A percentile compares a stretch with the other conserved stretches of the same genome.
Conservation (phyloP, 1,140 invertebrate species). For the Drosophila biarmipes region DNA sequence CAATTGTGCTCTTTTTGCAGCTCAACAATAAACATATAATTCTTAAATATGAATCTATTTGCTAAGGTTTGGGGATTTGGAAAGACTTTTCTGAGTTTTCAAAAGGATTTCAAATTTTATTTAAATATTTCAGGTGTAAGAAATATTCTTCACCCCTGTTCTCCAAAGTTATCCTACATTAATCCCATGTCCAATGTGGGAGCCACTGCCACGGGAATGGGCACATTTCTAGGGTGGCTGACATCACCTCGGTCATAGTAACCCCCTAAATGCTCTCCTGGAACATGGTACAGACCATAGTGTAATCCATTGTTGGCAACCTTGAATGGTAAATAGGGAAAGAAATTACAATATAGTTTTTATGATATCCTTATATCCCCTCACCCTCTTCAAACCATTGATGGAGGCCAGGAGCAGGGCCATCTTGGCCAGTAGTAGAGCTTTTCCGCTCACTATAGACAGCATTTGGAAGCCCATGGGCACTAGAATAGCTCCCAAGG, state of each 20-base stretch:
- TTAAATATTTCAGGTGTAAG: background rate
- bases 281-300: conserved; percentile 81
- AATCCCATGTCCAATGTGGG: conserved; percentile 62
- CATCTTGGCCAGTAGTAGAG: conserved; percentile 90
- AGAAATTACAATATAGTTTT: too few relatives aligned
- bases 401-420: conserved; percentile 91
- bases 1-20: background rate
- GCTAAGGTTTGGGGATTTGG: background rate
- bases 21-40: background rate
- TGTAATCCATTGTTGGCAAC: conserved; percentile 80
- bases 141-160: too few relatives aligned
- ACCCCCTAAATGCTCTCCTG: conserved; percentile 68
- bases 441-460: conserved; percentile 91
- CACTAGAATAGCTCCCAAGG: conserved; percentile 89
- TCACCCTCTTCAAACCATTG: conserved; percentile 89
- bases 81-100: background rate
- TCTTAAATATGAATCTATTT: background rate
- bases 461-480: conserved; percentile 92
- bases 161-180: conserved; percentile 47
- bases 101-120: background rate
- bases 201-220: conserved; percentile 61
- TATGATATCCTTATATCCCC: background rate
- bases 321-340: conserved; percentile 15
- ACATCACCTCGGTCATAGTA: conserved; percentile 80
- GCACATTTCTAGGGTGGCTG: conserved; percentile 77